Evolutionary conservation across 2,888 invertebrate genomes (phyloP).

Genomic region (Microplitis deprimator): DNA sequence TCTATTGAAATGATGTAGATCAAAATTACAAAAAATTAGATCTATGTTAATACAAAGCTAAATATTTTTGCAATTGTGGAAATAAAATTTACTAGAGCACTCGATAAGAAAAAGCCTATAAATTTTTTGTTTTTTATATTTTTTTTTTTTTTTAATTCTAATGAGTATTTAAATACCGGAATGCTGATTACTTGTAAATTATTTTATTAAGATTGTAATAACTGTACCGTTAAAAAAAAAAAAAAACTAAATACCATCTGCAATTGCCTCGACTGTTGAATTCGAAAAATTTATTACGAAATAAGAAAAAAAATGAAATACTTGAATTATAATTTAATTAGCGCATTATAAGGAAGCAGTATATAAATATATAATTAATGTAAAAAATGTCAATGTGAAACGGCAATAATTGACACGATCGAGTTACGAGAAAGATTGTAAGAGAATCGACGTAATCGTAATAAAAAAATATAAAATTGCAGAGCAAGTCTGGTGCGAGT

Average conservation of each 20-base stretch:
- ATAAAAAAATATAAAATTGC: neutral
- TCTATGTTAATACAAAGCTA: too few relatives aligned
- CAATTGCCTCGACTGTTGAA: too few relatives aligned
- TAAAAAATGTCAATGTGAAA: neutral
- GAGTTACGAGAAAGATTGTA: conserved; percentile 2
- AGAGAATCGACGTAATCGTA: conserved; percentile 4
- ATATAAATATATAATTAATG: neutral
- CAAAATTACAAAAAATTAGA: too few relatives aligned
- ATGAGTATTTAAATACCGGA: neutral
- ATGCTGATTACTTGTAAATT: neutral
- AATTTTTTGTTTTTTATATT: too few relatives aligned
- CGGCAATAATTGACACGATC: neutral
- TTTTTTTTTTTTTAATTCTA: too few relatives aligned
- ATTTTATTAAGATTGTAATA: conserved; percentile 17
- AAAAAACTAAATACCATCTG: neutral
- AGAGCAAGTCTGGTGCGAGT: conserved; percentile 10
- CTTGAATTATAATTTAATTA: neutral
- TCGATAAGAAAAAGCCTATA: too few relatives aligned
- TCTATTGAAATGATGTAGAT: too few relatives aligned
- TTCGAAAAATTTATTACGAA: neutral
- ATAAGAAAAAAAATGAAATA: neutral
- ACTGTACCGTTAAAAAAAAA: conserved; percentile 11
- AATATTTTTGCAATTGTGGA: too few relatives aligned
- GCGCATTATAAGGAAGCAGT: neutral
- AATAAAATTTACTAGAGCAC: too few relatives aligned